Evolutionary conservation across 2,113 vertebrate species (phyloP).

Genomic region (Syngnathoides biaculeatus): DNA sequence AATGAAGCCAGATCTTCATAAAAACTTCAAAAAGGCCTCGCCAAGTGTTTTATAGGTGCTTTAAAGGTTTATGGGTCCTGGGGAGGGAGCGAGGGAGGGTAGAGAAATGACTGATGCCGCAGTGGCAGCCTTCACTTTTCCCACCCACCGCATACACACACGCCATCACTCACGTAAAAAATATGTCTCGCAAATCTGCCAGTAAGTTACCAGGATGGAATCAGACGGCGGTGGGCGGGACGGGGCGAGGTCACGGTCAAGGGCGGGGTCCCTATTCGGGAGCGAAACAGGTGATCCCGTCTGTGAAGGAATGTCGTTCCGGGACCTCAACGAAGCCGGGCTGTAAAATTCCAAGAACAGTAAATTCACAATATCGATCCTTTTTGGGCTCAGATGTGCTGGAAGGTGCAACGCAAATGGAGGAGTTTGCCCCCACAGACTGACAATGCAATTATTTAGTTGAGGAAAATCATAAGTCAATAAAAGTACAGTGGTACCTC

Average conservation of each 20-base stretch:
- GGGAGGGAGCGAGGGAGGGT: conserved; percentile 51
- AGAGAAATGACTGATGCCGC: conserved; percentile 68
- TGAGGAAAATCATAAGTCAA: not conserved
- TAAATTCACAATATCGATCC: not conserved
- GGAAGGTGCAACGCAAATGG: not conserved
- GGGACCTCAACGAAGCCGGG: not conserved
- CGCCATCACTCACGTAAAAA: conserved; percentile 28
- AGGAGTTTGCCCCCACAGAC: not conserved
- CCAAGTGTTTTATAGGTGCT: conserved; percentile 83
- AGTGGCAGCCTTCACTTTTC: conserved; percentile 64
- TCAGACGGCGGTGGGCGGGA: conserved; percentile 19
- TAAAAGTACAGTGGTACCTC: too few relatives aligned
- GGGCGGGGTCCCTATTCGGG: not conserved
- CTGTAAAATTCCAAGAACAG: not conserved
- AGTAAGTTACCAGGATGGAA: conserved; percentile 36
- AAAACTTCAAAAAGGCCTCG: conserved; percentile 81
- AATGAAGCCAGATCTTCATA: conserved; percentile 84
- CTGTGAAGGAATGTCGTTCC: not conserved
- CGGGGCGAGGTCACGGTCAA: not conserved
- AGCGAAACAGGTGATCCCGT: conserved; percentile 54
- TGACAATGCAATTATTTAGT: too few relatives aligned
- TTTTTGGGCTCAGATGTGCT: not conserved
- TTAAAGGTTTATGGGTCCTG: conserved; percentile 78
- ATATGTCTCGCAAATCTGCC: conserved; percentile 31
- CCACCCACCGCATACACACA: conserved; percentile 53